Evolutionary conservation across 2,113 vertebrate species (phyloP), one percentile per base, ranked within the genome.

Genomic region (Trichechus manatus): DNA sequence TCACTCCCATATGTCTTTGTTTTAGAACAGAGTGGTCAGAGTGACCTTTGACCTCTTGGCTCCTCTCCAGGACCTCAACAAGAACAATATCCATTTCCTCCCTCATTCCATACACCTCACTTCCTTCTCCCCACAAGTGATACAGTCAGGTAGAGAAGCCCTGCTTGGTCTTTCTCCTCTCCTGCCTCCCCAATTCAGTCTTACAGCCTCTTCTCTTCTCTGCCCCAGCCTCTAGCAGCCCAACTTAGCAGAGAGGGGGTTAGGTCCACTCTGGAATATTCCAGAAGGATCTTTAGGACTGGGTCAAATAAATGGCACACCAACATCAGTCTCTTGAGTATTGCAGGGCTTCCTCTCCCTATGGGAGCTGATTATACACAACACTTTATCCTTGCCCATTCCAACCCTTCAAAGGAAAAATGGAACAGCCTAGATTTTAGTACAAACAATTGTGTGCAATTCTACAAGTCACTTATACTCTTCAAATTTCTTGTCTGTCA

Each of bases 241-340:
- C 9, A 33, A 56, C 42, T 68, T 23, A 29, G 61, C 42, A 63
- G 33, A 33, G 36, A 80, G 31, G 79, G 10, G 39, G 47, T 80
- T 33, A 59, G 19, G 42, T 83, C 47, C 6, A 47, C 36, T 92
- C 74, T 74, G 42, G 89, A 94, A 92, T 78, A 56, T 74, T 92
- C 84, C 47, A 66, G 89, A 93, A 94, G 80, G 47, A 81, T 68
- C 75, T 66, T 87, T 39, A 89, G 59, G 10, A 39, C 72, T 61
- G 61, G 25, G 14, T 39, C 61, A 86, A 91, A 66, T 44, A 70
- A 20, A 72, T 47, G 17, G 11, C 29, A 70, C 61, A 78, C 31
- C 17, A 75, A 31, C 61, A 77, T 83, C 36, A 50, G 17, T 77
- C 66, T 84, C 61, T 63, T 31, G 68, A 91, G 61, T 15, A 53